These are phyloP conservation scores for Cynopterus brachyotis DNA, from an alignment of 2,113 vertebrate genomes.

Conservation along the genomic window DNA sequence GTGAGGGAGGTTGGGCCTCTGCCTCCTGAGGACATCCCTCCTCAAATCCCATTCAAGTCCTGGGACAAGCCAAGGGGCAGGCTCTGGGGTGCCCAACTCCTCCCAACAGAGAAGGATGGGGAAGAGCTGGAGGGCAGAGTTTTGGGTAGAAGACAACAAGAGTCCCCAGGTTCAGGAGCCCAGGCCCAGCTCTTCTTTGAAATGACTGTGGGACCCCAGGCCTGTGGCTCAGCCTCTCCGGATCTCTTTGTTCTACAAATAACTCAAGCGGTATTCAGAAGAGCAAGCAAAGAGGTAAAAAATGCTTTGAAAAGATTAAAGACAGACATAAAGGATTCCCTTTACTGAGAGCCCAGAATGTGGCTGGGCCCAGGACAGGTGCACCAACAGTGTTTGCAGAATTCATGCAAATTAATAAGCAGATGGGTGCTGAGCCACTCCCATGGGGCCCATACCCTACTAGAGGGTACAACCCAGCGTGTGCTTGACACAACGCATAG, in stretches of 20 bases:
- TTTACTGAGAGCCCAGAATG: background rate
- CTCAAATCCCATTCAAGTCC: background rate
- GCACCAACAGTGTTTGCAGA: background rate
- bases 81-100: background rate
- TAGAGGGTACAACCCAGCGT: background rate
- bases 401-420: accelerated
- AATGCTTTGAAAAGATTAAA: background rate
- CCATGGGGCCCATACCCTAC: background rate
- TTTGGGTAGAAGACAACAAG: background rate
- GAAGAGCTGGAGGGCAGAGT: background rate
- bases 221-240: background rate
- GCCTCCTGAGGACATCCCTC: background rate
- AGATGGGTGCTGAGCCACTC: background rate
- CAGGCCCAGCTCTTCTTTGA: background rate
- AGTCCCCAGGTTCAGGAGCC: too few relatives aligned
- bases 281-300: background rate
- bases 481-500: background rate
- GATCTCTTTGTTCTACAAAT: background rate
- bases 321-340: too few relatives aligned
- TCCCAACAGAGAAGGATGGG: background rate
- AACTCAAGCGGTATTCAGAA: background rate
- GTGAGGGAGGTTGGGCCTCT: background rate
- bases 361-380: accelerated
- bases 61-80: background rate
- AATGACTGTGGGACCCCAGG: background rate